phyloP scores from a whole-genome alignment of 2,113 vertebrate species.

The Mastomys natalensis region DNA sequence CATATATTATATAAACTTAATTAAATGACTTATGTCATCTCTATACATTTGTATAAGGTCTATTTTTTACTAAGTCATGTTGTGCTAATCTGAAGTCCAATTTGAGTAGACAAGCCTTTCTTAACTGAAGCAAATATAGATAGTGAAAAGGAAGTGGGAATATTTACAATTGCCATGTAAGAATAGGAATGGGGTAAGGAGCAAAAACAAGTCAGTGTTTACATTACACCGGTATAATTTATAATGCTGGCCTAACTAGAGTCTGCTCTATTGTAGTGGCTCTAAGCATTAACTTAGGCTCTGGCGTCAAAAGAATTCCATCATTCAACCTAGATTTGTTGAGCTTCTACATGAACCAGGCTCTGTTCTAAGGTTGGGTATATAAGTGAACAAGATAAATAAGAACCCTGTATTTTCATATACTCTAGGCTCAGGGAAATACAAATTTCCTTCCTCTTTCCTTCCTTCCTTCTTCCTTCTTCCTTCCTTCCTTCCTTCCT shows the following conservation, averaged over 20 bases:
- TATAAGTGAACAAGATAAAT: neutral
- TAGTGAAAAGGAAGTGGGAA: neutral
- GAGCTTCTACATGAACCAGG: neutral
- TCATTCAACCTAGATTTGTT: neutral
- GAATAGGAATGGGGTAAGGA: neutral
- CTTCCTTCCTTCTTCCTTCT: neutral
- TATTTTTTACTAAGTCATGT: slow-evolving; percentile 22
- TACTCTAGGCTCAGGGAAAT: neutral
- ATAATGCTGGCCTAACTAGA: neutral
- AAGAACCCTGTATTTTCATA: neutral
- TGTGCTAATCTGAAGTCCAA: neutral
- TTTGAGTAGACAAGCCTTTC: neutral
- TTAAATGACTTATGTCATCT: slow-evolving; percentile 29
- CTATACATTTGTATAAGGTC: neutral
- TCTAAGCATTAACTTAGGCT: neutral
- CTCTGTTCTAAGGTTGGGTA: neutral
- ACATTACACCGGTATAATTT: neutral
- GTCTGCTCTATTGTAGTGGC: neutral
- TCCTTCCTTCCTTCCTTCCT: neutral
- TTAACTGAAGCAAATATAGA: neutral
- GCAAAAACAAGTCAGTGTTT: neutral
- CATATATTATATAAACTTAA: neutral
- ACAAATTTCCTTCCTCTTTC: neutral
- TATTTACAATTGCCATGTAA: neutral
- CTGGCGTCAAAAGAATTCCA: neutral